phyloP scores from a whole-genome alignment of 2,797 vertebrate genomes.

The Borostomias antarcticus region DNA sequence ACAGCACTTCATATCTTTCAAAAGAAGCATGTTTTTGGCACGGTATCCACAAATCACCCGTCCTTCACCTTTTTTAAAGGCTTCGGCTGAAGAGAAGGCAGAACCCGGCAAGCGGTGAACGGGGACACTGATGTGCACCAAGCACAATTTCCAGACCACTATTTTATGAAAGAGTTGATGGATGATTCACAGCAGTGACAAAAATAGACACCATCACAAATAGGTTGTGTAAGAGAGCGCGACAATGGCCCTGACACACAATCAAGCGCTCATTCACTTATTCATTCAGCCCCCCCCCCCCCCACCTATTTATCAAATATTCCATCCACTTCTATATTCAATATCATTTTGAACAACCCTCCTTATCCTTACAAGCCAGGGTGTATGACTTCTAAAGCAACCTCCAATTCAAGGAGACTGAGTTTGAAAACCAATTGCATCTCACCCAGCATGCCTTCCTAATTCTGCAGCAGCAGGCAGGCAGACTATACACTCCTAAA shows the following conservation, averaged over 20 bases:
- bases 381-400: background rate
- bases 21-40: background rate
- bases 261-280: background rate
- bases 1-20: background rate
- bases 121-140: background rate
- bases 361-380: background rate
- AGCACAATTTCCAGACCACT: conserved; percentile 3
- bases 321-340: background rate
- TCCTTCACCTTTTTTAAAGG: background rate
- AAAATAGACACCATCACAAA: conserved; percentile 15
- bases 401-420: background rate
- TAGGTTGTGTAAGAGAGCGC: background rate
- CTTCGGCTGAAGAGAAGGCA: background rate
- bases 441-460: background rate
- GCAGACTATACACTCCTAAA: background rate
- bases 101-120: background rate
- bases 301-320: background rate
- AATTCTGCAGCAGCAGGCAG: background rate
- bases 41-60: too few species aligned
- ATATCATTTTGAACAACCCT: conserved; percentile 4
- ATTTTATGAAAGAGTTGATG: conserved; percentile 9
- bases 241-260: background rate
- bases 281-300: background rate
- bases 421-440: background rate
- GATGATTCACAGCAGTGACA: conserved; percentile 13